Conservation (phyloP, 2,888 invertebrate species). For the Trimorus sp. region DNA sequence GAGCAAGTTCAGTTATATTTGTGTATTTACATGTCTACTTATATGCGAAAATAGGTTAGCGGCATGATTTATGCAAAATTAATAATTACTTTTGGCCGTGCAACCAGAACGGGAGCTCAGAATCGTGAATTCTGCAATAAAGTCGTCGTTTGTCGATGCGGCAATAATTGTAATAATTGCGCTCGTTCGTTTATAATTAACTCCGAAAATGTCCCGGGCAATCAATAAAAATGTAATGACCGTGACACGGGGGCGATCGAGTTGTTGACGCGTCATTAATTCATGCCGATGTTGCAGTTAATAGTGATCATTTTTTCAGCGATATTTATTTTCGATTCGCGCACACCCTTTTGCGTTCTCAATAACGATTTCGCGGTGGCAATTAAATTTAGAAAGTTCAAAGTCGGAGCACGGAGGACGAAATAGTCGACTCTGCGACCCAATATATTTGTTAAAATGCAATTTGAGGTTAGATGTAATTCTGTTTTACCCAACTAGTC, state of each 20-base stretch:
- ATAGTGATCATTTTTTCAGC: neutral
- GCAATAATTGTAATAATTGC: constrained; percentile 51
- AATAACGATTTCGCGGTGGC: too few species aligned
- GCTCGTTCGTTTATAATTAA: constrained; percentile 42
- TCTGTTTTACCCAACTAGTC: too few species aligned
- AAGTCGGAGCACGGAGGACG: too few species aligned
- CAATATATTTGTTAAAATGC: too few species aligned
- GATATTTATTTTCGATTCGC: neutral
- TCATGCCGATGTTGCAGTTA: constrained; percentile 16
- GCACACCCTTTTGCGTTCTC: neutral
- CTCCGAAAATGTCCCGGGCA: constrained; percentile 27
- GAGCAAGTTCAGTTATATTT: constrained; percentile 31
- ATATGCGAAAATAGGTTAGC: constrained; percentile 42
- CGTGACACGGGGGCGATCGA: constrained; percentile 49
- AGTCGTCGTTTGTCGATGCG: constrained; percentile 24
- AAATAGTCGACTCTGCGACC: too few species aligned
- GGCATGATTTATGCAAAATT: constrained; percentile 39
- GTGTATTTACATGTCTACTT: neutral
- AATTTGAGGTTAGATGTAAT: too few species aligned
- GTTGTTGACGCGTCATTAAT: constrained; percentile 44
- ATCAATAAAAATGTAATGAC: constrained; percentile 55
- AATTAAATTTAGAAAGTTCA: too few species aligned
- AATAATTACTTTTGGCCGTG: constrained; percentile 38
- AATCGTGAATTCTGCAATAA: constrained; percentile 35
- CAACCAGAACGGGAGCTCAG: constrained; percentile 9